Percentiles rank a stretch among this genome's conserved stretches.
phyloP scores from a whole-genome alignment of 1,140 invertebrate species.

The Luehdorfia chinensis region DNA sequence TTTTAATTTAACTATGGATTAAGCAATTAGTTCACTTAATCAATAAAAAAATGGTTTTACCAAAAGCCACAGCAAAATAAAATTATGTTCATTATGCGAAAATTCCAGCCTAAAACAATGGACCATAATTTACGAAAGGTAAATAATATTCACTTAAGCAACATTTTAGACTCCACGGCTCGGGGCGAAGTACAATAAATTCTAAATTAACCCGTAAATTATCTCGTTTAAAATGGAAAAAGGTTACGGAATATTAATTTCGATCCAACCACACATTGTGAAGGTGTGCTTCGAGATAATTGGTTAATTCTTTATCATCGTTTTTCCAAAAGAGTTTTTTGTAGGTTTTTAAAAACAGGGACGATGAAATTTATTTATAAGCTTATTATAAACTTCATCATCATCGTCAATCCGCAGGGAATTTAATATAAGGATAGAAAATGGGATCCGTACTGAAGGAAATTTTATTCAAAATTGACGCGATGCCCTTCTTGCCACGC shows the following conservation, averaged over 20 bases:
- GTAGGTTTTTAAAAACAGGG: neutral
- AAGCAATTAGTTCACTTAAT: too few species aligned
- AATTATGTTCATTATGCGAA: too few species aligned
- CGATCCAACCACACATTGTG: constrained; percentile 36
- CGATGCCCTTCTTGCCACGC: neutral
- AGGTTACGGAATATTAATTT: constrained; percentile 50
- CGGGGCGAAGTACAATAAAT: constrained; percentile 41
- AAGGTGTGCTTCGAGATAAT: constrained; percentile 35
- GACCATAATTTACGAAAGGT: constrained; percentile 3
- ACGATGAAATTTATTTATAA: too few species aligned
- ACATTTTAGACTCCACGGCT: constrained; percentile 24
- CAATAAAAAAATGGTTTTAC: too few species aligned
- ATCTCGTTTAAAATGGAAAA: constrained; percentile 49
- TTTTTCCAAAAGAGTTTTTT: neutral
- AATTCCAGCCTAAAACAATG: constrained; percentile 5
- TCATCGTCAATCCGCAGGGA: too few species aligned
- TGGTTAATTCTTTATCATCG: constrained; percentile 40
- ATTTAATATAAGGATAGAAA: too few species aligned
- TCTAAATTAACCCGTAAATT: constrained; percentile 55
- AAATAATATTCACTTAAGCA: constrained; percentile 10
- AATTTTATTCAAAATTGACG: too few species aligned
- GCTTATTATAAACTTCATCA: too few species aligned
- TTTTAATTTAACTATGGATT: too few species aligned
- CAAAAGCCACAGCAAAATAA: too few species aligned
- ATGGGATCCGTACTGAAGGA: neutral